Evolutionary conservation across 2,797 vertebrate genomes (phyloP).

Genomic region (Merluccius polli): DNA sequence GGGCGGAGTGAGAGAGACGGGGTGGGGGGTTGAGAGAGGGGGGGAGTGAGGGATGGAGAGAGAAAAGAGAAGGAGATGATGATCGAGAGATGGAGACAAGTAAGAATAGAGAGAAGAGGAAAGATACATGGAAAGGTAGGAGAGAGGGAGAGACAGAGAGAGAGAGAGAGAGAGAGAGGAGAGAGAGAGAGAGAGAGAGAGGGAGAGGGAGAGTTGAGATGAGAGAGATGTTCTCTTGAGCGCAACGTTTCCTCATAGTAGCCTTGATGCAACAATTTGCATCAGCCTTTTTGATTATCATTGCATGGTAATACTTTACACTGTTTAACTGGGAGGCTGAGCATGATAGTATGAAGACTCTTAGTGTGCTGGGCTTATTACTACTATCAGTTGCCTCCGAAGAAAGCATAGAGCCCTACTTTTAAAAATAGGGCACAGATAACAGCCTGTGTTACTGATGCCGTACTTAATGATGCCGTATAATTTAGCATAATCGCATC

Average conservation of each 20-base stretch:
- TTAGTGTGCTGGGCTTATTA: background rate
- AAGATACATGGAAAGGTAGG: background rate
- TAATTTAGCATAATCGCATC: background rate
- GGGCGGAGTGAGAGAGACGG: too few species aligned
- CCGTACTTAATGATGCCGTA: background rate
- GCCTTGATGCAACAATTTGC: constrained; percentile 22
- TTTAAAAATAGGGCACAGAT: background rate
- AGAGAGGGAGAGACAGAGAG: background rate
- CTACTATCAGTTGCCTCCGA: background rate
- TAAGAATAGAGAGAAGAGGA: background rate
- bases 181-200: background rate
- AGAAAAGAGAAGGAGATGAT: background rate
- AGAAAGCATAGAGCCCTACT: background rate
- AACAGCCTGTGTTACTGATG: background rate
- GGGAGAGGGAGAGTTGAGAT: too few species aligned
- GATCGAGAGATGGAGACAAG: background rate
- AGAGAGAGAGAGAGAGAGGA: background rate
- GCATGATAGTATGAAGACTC: background rate
- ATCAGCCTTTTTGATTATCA: background rate
- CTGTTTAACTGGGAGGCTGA: background rate
- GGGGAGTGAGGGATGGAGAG: background rate
- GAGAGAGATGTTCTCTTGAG: background rate
- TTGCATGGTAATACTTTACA: background rate
- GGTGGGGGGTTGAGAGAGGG: too few species aligned
- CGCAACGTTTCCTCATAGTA: constrained; percentile 2